These are phyloP conservation scores for Tetragnatha montana DNA, from an alignment of 2,888 invertebrate genomes.

Conservation along the genomic window DNA sequence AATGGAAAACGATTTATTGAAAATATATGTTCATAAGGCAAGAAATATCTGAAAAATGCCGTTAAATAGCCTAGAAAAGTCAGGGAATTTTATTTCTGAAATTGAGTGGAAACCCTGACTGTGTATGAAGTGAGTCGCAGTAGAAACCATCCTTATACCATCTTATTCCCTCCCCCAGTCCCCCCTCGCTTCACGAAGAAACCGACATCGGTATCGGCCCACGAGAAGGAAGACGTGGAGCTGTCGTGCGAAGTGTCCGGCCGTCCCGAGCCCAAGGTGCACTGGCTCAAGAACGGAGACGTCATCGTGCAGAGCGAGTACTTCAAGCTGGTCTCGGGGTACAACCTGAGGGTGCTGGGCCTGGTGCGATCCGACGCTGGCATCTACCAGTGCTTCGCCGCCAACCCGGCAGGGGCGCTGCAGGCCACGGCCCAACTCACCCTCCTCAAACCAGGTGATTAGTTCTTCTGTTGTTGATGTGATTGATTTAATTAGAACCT, in stretches of 20 bases:
- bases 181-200: slow-evolving; percentile 85
- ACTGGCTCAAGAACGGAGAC: slow-evolving; percentile 97
- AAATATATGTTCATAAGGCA: no score
- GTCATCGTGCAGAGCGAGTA: slow-evolving; percentile 91
- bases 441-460: slow-evolving; percentile 84
- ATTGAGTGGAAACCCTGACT: no score
- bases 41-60: no score
- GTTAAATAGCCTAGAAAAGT: no score
- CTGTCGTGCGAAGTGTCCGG: slow-evolving; percentile 91
- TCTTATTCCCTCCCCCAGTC: slow-evolving; percentile 79
- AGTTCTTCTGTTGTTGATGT: background rate
- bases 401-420: slow-evolving; percentile 90
- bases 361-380: slow-evolving; percentile 91
- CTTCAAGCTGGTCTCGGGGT: slow-evolving; percentile 81
- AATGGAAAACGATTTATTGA: no score
- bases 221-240: slow-evolving; percentile 89
- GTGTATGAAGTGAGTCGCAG: no score
- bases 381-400: slow-evolving; percentile 95
- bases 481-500: background rate
- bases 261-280: slow-evolving; percentile 87
- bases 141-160: no score
- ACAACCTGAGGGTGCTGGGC: slow-evolving; percentile 88
- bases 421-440: slow-evolving; percentile 87
- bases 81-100: no score
- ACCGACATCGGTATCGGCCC: slow-evolving; percentile 83